Percentiles rank a stretch among this genome's conserved stretches.
phyloP scores from a whole-genome alignment of 1,140 invertebrate genomes.

The Batillaria attramentaria region DNA sequence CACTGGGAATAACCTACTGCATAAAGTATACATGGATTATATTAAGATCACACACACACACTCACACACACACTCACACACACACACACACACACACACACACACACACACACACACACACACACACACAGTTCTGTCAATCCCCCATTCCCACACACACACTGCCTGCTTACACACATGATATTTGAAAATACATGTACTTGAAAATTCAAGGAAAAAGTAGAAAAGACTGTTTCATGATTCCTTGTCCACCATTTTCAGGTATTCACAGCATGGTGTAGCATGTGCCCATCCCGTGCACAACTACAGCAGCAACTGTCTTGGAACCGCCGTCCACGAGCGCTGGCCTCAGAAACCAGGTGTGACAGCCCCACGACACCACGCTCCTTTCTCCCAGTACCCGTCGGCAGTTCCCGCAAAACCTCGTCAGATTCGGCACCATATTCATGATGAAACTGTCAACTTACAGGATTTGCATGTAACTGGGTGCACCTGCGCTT shows the following conservation, averaged over 20 bases:
- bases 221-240: not conserved
- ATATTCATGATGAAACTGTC: not conserved
- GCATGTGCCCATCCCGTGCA: not conserved
- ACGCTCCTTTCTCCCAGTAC: constrained; percentile 16
- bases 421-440: not conserved
- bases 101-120: not conserved
- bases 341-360: not conserved
- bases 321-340: too few relatives aligned
- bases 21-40: not conserved
- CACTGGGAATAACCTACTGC: not conserved
- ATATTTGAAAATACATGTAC: not conserved
- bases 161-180: not conserved
- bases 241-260: not conserved
- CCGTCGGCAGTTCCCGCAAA: not conserved
- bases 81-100: not conserved
- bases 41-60: not conserved
- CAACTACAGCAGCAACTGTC: too few relatives aligned
- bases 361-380: constrained; percentile 3
- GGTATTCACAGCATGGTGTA: constrained; percentile 21
- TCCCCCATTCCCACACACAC: too few relatives aligned
- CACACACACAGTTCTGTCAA: too few relatives aligned
- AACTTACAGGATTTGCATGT: too few relatives aligned
- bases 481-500: too few relatives aligned
- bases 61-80: not conserved
- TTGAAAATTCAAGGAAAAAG: not conserved